Conservation (phyloP, 2,113 vertebrate genomes). For the Platycercus adscitus region DNA sequence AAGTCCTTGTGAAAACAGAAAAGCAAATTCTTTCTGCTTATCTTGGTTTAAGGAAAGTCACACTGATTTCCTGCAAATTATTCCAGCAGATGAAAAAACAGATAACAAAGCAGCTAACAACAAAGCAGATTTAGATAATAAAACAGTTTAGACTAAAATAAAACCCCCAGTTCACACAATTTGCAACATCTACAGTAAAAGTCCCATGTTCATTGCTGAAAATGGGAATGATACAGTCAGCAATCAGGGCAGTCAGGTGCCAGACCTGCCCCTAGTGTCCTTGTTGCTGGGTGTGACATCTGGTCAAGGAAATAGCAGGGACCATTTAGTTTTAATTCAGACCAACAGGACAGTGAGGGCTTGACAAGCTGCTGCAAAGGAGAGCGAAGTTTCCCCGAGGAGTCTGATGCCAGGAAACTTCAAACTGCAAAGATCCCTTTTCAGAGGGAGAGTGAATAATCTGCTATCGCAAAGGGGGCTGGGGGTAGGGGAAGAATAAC, state of each 20-base stretch:
- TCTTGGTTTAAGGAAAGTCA: not conserved
- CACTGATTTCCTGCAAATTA: not conserved
- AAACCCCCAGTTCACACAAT: not conserved
- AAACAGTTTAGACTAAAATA: not conserved
- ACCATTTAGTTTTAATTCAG: not conserved
- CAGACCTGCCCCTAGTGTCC: not conserved
- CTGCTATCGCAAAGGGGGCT: not conserved
- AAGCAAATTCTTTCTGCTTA: not conserved
- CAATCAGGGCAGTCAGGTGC: not conserved
- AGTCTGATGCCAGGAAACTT: not conserved
- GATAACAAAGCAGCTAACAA: not conserved
- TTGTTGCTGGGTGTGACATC: not conserved
- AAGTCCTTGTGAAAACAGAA: not conserved
- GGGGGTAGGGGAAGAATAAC: constrained; percentile 44
- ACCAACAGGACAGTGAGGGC: not conserved
- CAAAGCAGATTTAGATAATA: not conserved
- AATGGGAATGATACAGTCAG: not conserved
- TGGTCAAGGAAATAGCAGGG: not conserved
- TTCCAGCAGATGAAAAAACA: not conserved
- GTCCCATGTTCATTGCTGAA: not conserved
- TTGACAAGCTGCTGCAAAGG: not conserved
- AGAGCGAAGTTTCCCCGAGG: not conserved
- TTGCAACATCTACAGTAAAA: not conserved
- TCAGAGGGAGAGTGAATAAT: constrained; percentile 3
- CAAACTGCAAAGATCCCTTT: constrained; percentile 8